A percentile compares a stretch with the other conserved stretches of the same genome.
Evolutionary conservation across 2,888 invertebrate species (phyloP).

Genomic region (Myopa testacea): DNA sequence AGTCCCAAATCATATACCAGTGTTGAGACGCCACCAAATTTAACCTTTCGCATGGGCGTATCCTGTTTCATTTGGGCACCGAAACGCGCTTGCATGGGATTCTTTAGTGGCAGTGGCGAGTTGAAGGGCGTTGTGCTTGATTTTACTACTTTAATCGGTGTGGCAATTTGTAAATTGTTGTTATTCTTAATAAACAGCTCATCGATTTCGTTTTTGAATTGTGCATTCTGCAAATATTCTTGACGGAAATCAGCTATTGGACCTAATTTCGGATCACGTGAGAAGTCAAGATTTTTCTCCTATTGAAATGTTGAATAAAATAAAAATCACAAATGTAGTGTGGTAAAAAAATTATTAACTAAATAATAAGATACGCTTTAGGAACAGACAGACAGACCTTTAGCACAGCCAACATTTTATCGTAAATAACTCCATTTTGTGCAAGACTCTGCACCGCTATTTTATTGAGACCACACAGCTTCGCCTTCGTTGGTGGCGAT

Average conservation of each 20-base stretch:
- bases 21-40: slow-evolving; percentile 61
- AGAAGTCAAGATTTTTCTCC: slow-evolving; percentile 71
- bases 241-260: slow-evolving; percentile 73
- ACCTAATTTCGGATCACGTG: slow-evolving; percentile 72
- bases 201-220: slow-evolving; percentile 71
- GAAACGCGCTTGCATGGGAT: slow-evolving; percentile 57
- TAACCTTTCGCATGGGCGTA: slow-evolving; percentile 65
- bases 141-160: slow-evolving; percentile 47
- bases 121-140: slow-evolving; percentile 54
- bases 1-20: slow-evolving; percentile 62
- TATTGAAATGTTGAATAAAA: slow-evolving; percentile 55
- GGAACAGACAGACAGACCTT: slow-evolving; percentile 62
- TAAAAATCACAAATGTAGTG: background rate
- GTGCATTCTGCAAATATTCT: slow-evolving; percentile 72
- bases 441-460: slow-evolving; percentile 73
- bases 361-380: too few species aligned
- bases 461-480: slow-evolving; percentile 71
- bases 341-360: background rate
- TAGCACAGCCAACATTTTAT: slow-evolving; percentile 72
- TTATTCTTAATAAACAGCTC: slow-evolving; percentile 62
- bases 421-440: slow-evolving; percentile 73
- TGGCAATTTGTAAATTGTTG: slow-evolving; percentile 46
- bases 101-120: slow-evolving; percentile 63
- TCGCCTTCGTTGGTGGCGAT: slow-evolving; percentile 62
- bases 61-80: slow-evolving; percentile 65